These are phyloP conservation scores for Ctenomys sociabilis DNA, from an alignment of 2,113 vertebrate species.

Conservation along the genomic window DNA sequence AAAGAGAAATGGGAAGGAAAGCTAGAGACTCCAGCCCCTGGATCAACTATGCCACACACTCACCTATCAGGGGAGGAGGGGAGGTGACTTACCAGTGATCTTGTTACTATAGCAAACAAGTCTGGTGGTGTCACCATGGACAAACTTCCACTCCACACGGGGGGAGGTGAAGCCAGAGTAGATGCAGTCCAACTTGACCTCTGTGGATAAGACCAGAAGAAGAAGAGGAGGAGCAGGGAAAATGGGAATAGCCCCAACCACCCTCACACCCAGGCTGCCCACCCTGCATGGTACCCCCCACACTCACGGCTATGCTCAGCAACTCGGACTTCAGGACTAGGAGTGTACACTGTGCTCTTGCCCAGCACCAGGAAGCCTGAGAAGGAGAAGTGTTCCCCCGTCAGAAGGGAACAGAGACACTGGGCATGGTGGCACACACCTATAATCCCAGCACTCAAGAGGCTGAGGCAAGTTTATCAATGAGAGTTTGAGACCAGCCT, in stretches of 20 bases:
- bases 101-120: constrained; percentile 77
- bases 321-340: constrained; percentile 21
- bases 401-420: not conserved
- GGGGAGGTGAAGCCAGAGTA: constrained; percentile 65
- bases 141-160: constrained; percentile 87
- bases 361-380: constrained; percentile 59
- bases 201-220: constrained; percentile 60
- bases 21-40: not conserved
- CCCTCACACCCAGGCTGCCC: not conserved
- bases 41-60: not conserved
- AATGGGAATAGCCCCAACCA: not conserved
- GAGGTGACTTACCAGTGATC: constrained; percentile 78
- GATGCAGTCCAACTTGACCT: constrained; percentile 66
- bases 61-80: too few relatives aligned
- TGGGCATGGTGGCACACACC: too few relatives aligned
- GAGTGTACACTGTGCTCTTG: constrained; percentile 44
- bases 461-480: too few relatives aligned
- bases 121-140: not conserved
- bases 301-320: constrained; percentile 80
- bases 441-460: too few relatives aligned
- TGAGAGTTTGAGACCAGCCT: too few relatives aligned
- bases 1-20: not conserved
- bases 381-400: not conserved
- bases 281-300: not conserved
- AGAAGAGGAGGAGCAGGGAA: not conserved